Evolutionary conservation across 2,888 invertebrate species (phyloP), one percentile per base, ranked within the genome.

Genomic region (Netelia fuscicornis): DNA sequence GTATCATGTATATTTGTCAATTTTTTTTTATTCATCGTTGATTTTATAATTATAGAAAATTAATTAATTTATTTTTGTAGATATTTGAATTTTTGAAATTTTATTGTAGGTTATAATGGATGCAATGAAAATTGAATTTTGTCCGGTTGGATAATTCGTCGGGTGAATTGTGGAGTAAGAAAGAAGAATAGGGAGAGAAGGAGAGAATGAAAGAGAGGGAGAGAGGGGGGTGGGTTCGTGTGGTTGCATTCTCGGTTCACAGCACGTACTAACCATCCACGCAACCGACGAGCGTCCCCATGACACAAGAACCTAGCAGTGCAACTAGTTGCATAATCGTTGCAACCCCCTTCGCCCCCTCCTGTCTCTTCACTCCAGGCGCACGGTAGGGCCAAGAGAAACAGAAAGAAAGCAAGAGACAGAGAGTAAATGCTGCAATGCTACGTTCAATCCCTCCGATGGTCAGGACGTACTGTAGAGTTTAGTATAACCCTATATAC

Each of bases 271-370:
- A 64, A 54, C 78, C 65, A 65, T 81, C 84, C 70, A 81, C 84
- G 84, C 84, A 85, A 85, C 72, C 68, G 58, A 58, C 58, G 17
- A 17, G 17, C 58, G 81, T 79, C 81, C 75, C 48, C 84, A 78
- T 85, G 84, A 85, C 84, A 85, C 84, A 85, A 85, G 84, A 85
- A 85, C 81, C 84, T 85, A 81, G 84, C 89, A 89, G 88, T 88
- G 89, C 88, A 88, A 89, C 89, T 88, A 87, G 89, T 91, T 91
- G 90, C 91, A 87, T 91, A 90, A 91, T 91, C 90, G 87, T 87
- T 87, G 90, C 89, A 90, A 90, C 91, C 52, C 70, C 78, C 70
- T 42, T 71, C 78, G n/a, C 60, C 42, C 58, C 9, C 25, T 48
- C 5, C 11, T 37, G 37, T 6, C 6, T 0, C 37, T 5, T 37